These are phyloP conservation scores for Chloroceryle amazona DNA, from an alignment of 2,797 vertebrate species.

Conservation along the genomic window DNA sequence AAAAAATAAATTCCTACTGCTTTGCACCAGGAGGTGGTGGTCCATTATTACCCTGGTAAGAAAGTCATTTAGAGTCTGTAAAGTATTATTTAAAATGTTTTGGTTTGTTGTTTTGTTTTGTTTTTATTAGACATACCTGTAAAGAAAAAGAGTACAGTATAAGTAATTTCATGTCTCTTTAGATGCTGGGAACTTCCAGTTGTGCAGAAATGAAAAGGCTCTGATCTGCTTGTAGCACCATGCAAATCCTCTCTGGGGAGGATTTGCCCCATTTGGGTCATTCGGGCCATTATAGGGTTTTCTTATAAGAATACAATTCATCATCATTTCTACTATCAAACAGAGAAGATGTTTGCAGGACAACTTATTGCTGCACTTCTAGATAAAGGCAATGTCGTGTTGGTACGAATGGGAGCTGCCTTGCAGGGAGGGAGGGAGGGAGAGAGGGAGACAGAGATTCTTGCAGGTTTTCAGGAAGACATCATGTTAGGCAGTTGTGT, in stretches of 20 bases:
- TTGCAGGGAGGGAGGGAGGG: neutral
- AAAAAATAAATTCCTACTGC: too few relatives aligned
- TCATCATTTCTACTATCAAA: neutral
- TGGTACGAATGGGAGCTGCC: neutral
- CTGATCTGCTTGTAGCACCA: fast-evolving
- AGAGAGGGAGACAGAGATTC: neutral
- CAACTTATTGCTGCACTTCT: neutral
- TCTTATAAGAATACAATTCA: neutral
- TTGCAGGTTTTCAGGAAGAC: neutral
- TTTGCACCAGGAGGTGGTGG: neutral
- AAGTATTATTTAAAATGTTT: neutral
- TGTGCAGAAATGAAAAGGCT: neutral
- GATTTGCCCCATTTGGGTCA: neutral
- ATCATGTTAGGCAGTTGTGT: neutral
- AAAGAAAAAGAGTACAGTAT: neutral
- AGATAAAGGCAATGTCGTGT: neutral
- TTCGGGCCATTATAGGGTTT: neutral
- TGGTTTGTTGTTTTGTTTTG: too few relatives aligned
- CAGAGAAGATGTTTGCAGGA: neutral
- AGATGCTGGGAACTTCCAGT: neutral
- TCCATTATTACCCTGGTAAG: neutral
- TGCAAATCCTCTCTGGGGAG: neutral
- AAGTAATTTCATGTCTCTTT: neutral
- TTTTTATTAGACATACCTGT: neutral
- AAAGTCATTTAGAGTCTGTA: neutral